Percentiles rank a stretch among this genome's conserved stretches.
Conservation (phyloP, 1,140 invertebrate species). For the Pygmarrhopalites habei region DNA sequence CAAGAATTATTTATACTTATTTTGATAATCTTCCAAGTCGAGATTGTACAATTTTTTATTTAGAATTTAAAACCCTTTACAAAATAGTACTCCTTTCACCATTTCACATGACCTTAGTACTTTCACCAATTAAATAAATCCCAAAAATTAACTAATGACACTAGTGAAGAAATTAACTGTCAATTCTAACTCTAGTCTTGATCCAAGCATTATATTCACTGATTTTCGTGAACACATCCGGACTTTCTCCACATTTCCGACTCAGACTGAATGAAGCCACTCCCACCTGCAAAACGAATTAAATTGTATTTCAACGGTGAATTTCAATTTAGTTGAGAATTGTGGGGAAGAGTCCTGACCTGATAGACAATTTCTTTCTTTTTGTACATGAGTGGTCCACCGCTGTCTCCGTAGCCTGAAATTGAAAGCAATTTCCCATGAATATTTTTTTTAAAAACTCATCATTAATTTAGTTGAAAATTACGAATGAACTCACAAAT, state of each 20-base stretch:
- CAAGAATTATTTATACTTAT: too few species aligned
- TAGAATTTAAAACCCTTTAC: not conserved
- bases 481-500: too few species aligned
- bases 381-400: slow-evolving; percentile 34
- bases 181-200: slow-evolving; percentile 21
- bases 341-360: slow-evolving; percentile 25
- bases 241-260: slow-evolving; percentile 35
- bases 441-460: too few species aligned
- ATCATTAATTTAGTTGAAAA: not conserved
- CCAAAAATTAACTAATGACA: not conserved
- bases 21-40: too few species aligned
- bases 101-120: not conserved
- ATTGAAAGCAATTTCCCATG: not conserved
- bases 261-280: slow-evolving; percentile 37
- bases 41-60: too few species aligned
- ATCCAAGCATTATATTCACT: slow-evolving; percentile 33
- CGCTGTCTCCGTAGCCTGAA: slow-evolving; percentile 31
- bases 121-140: not conserved
- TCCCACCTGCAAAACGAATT: slow-evolving; percentile 26
- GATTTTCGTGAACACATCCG: slow-evolving; percentile 39
- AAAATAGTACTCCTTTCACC: not conserved
- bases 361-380: slow-evolving; percentile 34
- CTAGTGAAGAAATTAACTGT: not conserved
- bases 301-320: too few species aligned
- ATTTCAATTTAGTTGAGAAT: too few species aligned